phyloP scores from a whole-genome alignment of 2,888 invertebrate genomes.

The Bimastos eiseni region DNA sequence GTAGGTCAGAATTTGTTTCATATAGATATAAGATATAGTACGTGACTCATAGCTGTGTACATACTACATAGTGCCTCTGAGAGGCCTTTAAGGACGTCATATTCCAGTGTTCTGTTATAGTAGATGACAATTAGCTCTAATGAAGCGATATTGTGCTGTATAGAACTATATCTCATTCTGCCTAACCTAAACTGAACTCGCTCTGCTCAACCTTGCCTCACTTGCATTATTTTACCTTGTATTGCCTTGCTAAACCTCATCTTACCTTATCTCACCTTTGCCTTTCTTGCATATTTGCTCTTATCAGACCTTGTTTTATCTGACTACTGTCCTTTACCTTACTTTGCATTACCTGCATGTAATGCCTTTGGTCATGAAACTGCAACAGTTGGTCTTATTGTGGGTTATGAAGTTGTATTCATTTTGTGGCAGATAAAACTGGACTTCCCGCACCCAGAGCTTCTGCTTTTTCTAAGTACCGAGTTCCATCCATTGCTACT shows the following conservation, averaged over 20 bases:
- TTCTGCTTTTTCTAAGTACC: not conserved
- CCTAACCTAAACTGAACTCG: too few relatives aligned
- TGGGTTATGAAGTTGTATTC: not conserved
- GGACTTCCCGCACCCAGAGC: not conserved
- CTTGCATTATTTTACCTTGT: not conserved
- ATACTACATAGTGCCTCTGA: too few relatives aligned
- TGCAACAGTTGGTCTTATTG: not conserved
- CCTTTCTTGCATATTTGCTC: not conserved
- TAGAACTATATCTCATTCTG: too few relatives aligned
- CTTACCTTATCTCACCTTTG: not conserved
- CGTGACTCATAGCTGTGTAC: too few relatives aligned
- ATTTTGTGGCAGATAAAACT: not conserved
- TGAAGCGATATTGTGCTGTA: too few relatives aligned
- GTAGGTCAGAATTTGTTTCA: too few relatives aligned
- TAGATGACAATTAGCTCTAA: too few relatives aligned
- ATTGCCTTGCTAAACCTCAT: not conserved
- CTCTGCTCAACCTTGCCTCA: too few relatives aligned
- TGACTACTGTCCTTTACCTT: too few relatives aligned
- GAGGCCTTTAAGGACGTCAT: too few relatives aligned
- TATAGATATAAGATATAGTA: too few relatives aligned
- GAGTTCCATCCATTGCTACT: not conserved
- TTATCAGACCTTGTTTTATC: not conserved
- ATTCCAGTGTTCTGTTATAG: too few relatives aligned
- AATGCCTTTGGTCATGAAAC: not conserved
- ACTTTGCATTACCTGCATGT: not conserved